A percentile compares a stretch with the other conserved stretches of the same genome.
Evolutionary conservation across 2,113 vertebrate species (phyloP).

Genomic region (Ceuthmochares aereus): DNA sequence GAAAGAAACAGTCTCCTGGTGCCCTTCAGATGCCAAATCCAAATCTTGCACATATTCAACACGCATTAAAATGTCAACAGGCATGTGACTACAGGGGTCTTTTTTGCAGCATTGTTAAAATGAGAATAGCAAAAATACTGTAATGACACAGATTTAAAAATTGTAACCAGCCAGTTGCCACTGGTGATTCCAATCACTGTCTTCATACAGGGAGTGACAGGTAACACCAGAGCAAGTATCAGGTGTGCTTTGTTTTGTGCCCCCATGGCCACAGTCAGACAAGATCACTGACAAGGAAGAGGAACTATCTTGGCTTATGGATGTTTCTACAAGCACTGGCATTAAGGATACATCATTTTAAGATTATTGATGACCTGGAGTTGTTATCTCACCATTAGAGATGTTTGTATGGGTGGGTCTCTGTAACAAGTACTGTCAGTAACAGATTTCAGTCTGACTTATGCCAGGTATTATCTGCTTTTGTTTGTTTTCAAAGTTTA

Average conservation of each 20-base stretch:
- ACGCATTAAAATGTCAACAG: background rate
- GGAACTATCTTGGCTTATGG: background rate
- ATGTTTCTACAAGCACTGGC: background rate
- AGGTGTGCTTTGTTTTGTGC: background rate
- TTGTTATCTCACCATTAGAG: background rate
- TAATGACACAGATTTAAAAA: background rate
- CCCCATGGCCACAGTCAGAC: background rate
- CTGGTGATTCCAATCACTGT: background rate
- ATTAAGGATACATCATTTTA: background rate
- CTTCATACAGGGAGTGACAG: background rate
- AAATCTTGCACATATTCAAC: background rate
- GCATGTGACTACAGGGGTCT: background rate
- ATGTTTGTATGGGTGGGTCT: background rate
- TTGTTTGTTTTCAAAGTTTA: conserved; percentile 16
- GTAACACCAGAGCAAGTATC: background rate
- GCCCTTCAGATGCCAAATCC: background rate
- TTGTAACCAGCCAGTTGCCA: background rate
- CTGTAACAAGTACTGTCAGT: background rate
- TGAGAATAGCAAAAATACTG: background rate
- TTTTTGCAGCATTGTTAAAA: background rate
- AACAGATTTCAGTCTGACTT: background rate
- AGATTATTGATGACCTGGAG: background rate
- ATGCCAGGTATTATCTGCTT: background rate
- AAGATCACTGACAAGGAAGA: background rate
- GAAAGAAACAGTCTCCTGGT: background rate